phyloP scores from a whole-genome alignment of 2,113 vertebrate species.

The Pelobates fuscus region DNA sequence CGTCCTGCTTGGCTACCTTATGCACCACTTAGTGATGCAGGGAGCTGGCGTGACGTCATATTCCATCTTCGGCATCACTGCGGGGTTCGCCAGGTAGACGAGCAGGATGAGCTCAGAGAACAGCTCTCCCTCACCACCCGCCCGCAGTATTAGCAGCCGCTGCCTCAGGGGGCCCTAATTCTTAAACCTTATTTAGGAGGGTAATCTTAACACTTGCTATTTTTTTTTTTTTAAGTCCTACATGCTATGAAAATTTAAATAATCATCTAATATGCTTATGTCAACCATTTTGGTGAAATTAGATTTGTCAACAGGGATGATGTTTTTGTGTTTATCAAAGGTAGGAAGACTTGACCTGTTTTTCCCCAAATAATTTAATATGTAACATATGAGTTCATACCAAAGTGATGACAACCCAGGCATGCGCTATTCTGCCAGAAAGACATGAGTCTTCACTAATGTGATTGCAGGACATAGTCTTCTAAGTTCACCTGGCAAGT shows the following conservation, averaged over 20 bases:
- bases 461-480: conserved; percentile 7
- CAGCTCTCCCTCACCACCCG: no score
- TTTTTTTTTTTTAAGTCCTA: background rate
- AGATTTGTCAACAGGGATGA: conserved; percentile 36
- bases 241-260: conserved; percentile 18
- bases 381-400: conserved; percentile 34
- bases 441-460: conserved; percentile 13
- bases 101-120: no score
- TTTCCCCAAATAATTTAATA: conserved; percentile 22
- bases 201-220: background rate
- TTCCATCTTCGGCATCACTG: no score
- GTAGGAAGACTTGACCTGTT: conserved; percentile 15
- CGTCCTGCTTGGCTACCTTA: no score
- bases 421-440: background rate
- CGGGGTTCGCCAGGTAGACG: no score
- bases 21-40: no score
- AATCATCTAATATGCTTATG: conserved; percentile 19
- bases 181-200: no score
- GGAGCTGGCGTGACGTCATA: no score
- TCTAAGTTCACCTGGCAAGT: conserved; percentile 5
- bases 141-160: no score
- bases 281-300: conserved; percentile 18
- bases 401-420: conserved; percentile 12
- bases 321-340: conserved; percentile 19
- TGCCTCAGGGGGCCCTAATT: no score